Evolutionary conservation across 1,140 invertebrate species (phyloP).

Genomic region (Musca vetustissima): DNA sequence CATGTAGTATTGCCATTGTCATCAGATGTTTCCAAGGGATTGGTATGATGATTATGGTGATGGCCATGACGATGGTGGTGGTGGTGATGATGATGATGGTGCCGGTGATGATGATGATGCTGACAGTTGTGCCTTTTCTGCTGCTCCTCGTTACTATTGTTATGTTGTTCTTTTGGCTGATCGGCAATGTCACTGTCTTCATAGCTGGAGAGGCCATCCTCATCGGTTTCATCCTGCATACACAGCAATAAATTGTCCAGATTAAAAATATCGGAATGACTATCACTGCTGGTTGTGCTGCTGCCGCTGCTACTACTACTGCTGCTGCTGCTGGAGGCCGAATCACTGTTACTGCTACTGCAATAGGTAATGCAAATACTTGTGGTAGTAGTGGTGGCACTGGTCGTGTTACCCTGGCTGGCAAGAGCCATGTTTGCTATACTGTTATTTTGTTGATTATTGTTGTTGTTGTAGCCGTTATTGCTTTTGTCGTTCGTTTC

Average conservation of each 20-base stretch:
- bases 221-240: conserved; percentile 47
- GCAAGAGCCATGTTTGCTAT: too few relatives aligned
- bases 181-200: conserved; percentile 28
- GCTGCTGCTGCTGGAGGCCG: not conserved
- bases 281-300: conserved; percentile 6
- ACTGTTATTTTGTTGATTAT: not conserved
- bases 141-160: too few relatives aligned
- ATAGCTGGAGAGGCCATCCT: conserved; percentile 35
- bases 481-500: not conserved
- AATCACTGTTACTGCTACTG: too few relatives aligned
- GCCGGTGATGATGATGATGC: conserved; percentile 16
- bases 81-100: conserved; percentile 30
- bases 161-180: not conserved
- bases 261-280: conserved; percentile 31
- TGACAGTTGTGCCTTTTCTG: conserved; percentile 18
- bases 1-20: conserved; percentile 1
- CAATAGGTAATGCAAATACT: too few relatives aligned
- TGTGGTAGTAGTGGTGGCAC: too few relatives aligned
- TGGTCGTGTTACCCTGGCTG: not conserved
- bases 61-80: conserved; percentile 28
- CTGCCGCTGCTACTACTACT: not conserved
- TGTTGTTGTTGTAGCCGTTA: too few relatives aligned
- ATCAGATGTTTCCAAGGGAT: not conserved
- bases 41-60: not conserved
- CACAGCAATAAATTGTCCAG: conserved; percentile 46